Evolutionary conservation across 1,140 invertebrate species (phyloP), one percentile per base, ranked within the genome.

Genomic region (Dendrolimus kikuchii): DNA sequence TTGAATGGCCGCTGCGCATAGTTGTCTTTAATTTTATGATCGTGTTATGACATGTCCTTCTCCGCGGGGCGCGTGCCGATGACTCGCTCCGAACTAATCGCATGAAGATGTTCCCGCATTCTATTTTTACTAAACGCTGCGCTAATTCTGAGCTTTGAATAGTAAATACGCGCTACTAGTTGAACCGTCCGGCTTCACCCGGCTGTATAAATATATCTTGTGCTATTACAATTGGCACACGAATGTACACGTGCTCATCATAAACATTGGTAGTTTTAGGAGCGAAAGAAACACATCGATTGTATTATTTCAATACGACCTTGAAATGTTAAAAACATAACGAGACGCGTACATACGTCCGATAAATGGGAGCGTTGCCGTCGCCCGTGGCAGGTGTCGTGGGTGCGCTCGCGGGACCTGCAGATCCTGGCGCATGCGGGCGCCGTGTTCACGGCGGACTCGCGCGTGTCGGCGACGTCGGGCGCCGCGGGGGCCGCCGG

Each of bases 311-410:
- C 8, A 43, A 43, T 43, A 43, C 4, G 42, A 9, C 10, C 10
- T 43, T 9, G 6, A 43, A 43, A 43, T 43, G 42, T 43, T 43
- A 8, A 8, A 43, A 8, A 8, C 42, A 8, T 43, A 43, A 9
- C n/a, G n/a, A n/a, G n/a, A n/a, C n/a, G n/a, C n/a, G n/a, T n/a
- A 43, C 42, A 5, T 43, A 43, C 42, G 7, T 43, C 9, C 9
- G 7, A 43, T 43, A 4, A 8, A 9, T 5, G 8, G 8, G 8
- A 5, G 10, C 49, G 2, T 57, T 43, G 54, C 23, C 10, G 5
- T 81, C n/a, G n/a, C n/a, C n/a, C n/a, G n/a, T n/a, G n/a, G n/a
- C n/a, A 95, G 93, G 93, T 95, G 8, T 94, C 93, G 38, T 95
- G 93, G 93, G 92, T 94, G 58, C 85, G 93, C 9, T 90, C 89